Conservation (phyloP, 2,797 vertebrate genomes). For the Spatula versicolor region DNA sequence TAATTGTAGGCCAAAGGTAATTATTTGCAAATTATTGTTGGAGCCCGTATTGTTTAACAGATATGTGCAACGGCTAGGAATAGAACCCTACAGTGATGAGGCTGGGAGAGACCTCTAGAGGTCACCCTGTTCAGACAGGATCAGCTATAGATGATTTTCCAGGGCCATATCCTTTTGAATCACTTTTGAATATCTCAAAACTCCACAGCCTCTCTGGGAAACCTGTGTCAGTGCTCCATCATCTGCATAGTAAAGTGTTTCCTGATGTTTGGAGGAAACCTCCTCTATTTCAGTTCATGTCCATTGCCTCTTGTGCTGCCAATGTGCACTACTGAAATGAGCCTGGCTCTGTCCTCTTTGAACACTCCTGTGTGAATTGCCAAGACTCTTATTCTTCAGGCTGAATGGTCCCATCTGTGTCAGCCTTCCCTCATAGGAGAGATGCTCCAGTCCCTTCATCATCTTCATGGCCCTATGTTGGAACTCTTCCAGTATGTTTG, state of each 20-base stretch:
- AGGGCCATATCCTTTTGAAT: background rate
- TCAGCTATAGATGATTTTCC: background rate
- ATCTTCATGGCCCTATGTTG: background rate
- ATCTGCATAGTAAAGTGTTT: too few species aligned
- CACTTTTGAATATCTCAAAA: background rate
- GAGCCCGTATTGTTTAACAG: background rate
- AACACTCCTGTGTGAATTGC: too few species aligned
- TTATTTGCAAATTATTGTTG: background rate
- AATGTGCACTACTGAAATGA: too few species aligned
- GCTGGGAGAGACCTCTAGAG: background rate
- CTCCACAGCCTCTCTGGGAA: background rate
- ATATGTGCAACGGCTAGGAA: background rate
- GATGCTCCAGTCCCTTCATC: background rate
- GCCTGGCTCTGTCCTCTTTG: too few species aligned
- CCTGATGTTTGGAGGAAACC: too few species aligned
- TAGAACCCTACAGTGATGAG: background rate
- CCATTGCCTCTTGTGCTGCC: too few species aligned
- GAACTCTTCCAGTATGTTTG: background rate
- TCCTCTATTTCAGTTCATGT: too few species aligned
- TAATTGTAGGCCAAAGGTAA: background rate
- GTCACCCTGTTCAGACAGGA: background rate
- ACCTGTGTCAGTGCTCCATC: background rate
- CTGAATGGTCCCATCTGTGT: background rate
- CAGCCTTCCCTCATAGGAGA: background rate
- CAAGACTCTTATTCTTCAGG: background rate